Evolutionary conservation across 2,113 vertebrate genomes (phyloP).

Genomic region (Petromus typicus): DNA sequence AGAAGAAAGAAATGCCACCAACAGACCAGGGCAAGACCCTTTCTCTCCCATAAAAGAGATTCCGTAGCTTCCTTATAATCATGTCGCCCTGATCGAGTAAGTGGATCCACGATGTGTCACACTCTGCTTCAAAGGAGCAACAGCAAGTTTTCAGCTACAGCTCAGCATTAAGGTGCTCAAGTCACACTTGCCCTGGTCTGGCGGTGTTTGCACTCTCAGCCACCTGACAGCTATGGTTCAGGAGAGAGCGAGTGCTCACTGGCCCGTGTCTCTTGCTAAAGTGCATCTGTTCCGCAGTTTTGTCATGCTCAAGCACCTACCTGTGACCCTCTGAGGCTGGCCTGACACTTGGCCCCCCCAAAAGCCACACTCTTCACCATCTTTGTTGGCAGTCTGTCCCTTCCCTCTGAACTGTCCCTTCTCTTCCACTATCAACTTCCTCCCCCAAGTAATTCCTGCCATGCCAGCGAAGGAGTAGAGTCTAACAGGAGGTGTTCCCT

Average conservation of each 20-base stretch:
- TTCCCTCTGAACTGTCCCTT: neutral
- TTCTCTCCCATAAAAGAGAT: neutral
- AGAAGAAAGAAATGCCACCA: neutral
- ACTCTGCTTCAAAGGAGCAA: neutral
- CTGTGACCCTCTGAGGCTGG: neutral
- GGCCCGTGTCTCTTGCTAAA: neutral
- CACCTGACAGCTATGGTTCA: accelerated
- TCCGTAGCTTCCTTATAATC: neutral
- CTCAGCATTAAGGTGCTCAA: neutral
- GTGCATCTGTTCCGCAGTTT: neutral
- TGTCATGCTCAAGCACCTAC: neutral
- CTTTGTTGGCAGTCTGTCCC: neutral
- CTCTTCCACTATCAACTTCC: neutral
- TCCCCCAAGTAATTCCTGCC: neutral
- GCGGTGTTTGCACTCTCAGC: neutral
- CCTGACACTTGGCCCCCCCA: accelerated
- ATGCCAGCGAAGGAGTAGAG: neutral
- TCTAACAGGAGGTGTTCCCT: neutral
- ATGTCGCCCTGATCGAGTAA: accelerated
- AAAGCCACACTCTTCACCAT: neutral
- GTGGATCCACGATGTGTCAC: neutral
- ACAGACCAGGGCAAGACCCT: neutral
- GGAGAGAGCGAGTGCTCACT: accelerated
- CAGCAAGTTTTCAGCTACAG: neutral
- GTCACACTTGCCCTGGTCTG: neutral